Conservation (phyloP, 2,797 vertebrate species). For the Cygnus olor region DNA sequence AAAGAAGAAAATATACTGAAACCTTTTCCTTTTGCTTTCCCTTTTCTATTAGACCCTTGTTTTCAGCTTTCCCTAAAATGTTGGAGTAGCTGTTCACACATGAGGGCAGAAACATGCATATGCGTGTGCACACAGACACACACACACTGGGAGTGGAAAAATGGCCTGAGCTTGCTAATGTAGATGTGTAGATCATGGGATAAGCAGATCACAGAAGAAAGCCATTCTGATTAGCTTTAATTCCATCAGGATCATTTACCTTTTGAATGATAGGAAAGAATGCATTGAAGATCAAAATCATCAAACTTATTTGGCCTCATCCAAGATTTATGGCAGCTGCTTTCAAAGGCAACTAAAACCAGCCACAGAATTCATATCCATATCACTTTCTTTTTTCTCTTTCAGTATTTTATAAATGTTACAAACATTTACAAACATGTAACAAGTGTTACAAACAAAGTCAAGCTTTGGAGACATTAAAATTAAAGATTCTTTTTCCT, state of each 20-base stretch:
- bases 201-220: constrained; percentile 70
- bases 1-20: background rate
- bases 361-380: constrained; percentile 61
- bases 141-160: background rate
- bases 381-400: constrained; percentile 51
- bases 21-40: background rate
- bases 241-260: constrained; percentile 73
- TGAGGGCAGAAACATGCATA: background rate
- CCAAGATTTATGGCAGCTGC: constrained; percentile 74
- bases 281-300: constrained; percentile 76
- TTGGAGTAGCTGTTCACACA: background rate
- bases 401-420: constrained; percentile 79
- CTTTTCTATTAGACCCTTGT: background rate
- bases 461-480: constrained; percentile 66
- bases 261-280: constrained; percentile 75
- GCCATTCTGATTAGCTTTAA: constrained; percentile 60
- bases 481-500: constrained; percentile 49
- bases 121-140: background rate
- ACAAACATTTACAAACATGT: background rate
- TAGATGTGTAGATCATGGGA: constrained; percentile 21
- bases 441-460: constrained; percentile 67
- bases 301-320: constrained; percentile 76
- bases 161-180: background rate
- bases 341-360: constrained; percentile 76
- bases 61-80: background rate